Evolutionary conservation across 35 echinoderm and acorn worm species (phyloP), one percentile per base, ranked within the genome.

Genomic region (Lytechinus pictus): DNA sequence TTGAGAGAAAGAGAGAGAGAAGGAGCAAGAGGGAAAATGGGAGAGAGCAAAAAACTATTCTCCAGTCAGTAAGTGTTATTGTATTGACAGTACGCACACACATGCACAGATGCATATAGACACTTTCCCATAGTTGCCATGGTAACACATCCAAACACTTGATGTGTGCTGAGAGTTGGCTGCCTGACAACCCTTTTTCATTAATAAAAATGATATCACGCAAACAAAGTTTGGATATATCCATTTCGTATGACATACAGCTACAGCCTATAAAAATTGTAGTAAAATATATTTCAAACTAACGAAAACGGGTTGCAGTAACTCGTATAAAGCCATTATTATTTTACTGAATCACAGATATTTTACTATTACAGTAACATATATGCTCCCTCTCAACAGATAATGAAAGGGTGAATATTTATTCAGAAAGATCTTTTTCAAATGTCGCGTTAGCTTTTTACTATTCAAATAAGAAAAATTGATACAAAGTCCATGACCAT

Each of bases 141-240:
- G 92, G 92, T 54, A 57, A 93, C 92, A 54, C 29, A 93, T 5
- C 92, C 92, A 93, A 93, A 93, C 92, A 93, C n/a, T 93, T 27
- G 92, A 54, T 57, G 88, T 90, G 88, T 90, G 88, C 88, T 52
- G 88, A 33, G 29, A 52, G 29, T 52, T 54, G 29, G 28, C 28
- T 90, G 88, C 88, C 52, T 44, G 88, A 90, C 88, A 90, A 33
- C 28, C 24, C n/a, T 58, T 79, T 90, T 90, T 90, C 88, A 90
- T 90, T 90, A 90, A 54, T 90, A 54, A 90, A 90, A 90, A 52
- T 33, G 10, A 52, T 90, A 90, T 44, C 88, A 90, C 44, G 88
- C 21, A 71, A 79, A 79, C 66, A 79, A n/a, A 79, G 9, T 24
- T 24, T 79, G 21, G 19, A 27, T 79, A 79, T 79, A 79, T n/a